These are phyloP conservation scores for Phalacrocorax pelagicus DNA, from an alignment of 2,113 vertebrate species.

Conservation along the genomic window DNA sequence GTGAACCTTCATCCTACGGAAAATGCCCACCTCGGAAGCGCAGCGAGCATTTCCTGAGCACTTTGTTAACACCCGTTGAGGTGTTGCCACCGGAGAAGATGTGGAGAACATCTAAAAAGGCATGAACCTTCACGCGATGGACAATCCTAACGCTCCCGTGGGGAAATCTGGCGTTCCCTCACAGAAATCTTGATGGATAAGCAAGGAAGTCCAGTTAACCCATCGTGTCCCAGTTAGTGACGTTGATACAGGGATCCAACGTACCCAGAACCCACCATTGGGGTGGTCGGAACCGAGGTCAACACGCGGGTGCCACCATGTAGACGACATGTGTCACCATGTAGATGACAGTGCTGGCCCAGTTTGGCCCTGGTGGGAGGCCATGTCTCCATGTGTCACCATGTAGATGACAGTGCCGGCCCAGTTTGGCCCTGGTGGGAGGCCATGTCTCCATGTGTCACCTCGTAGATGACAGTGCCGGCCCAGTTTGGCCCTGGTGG, in stretches of 20 bases:
- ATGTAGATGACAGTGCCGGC: too few relatives aligned
- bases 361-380: too few relatives aligned
- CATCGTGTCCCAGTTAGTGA: background rate
- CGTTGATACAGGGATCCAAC: background rate
- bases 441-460: too few relatives aligned
- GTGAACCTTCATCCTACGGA: background rate
- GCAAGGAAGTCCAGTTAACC: background rate
- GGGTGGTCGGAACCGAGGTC: background rate
- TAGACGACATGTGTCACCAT: too few relatives aligned
- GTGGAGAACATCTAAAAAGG: background rate
- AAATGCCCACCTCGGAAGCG: background rate
- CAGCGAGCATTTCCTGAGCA: background rate
- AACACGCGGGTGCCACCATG: too few relatives aligned
- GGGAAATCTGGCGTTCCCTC: background rate
- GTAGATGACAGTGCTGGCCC: too few relatives aligned
- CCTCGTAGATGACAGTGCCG: too few relatives aligned
- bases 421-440: too few relatives aligned
- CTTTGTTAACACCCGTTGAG: background rate
- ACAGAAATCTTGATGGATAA: background rate
- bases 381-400: too few relatives aligned
- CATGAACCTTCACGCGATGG: background rate
- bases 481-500: too few relatives aligned
- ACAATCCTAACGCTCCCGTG: background rate
- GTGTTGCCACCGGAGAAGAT: background rate
- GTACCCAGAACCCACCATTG: background rate